Base-by-base conservation (phyloP, 2,797 vertebrate species). In the Artibeus jamaicensis region DNA sequence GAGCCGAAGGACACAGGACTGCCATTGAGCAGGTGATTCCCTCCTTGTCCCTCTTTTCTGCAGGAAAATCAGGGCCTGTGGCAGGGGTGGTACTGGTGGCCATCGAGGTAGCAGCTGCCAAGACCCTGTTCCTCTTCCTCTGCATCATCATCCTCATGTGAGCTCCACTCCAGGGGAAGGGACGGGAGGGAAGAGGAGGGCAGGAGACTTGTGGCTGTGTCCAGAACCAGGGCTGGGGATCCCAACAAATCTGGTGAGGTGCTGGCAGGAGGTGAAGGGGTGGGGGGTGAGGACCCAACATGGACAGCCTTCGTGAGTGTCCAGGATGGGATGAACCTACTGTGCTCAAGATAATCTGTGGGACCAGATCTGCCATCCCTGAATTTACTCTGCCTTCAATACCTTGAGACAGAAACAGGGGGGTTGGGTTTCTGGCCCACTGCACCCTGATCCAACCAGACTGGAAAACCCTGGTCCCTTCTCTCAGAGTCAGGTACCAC, bases 71-170 rank as follows among this genome's bases (percentile, higher is more conserved):
- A 6, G 53, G 18, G 2, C 11, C n/a, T 6, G 0, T 76, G 76
- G 12, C 89, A 15, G 9, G 55, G 2, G 29, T 67, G 70, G 1
- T 70, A 10, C 21, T 90, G 26, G 65, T 89, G 76, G 46, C 34
- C 26, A 1, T 84, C 0, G 39, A 7, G 1, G 55, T 24, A 46
- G 26, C 15, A 0, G 14, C 34, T 46, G n/a, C 65, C 32, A 95
- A 95, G 67, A 39, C 77, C 16, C 81, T 97, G 24, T 0, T 94
- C 19, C 55, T 95, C 3, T n/a, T 82, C 4, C 42, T 95, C 59
- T 86, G 53, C n/a, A 37, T 95, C n/a, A 0, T 86, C 15, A 3
- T 91, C 88, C 79, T 97, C 68, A 57, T 78, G 93, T 96, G 34
- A 96, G 81, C 39, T 8, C 18, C 0, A 22, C 53, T 24, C 32